A percentile compares a stretch with the other conserved stretches of the same genome.
These are phyloP conservation scores for Pachypanchax playfairii DNA, from an alignment of 2,113 vertebrate genomes.

Conservation along the genomic window DNA sequence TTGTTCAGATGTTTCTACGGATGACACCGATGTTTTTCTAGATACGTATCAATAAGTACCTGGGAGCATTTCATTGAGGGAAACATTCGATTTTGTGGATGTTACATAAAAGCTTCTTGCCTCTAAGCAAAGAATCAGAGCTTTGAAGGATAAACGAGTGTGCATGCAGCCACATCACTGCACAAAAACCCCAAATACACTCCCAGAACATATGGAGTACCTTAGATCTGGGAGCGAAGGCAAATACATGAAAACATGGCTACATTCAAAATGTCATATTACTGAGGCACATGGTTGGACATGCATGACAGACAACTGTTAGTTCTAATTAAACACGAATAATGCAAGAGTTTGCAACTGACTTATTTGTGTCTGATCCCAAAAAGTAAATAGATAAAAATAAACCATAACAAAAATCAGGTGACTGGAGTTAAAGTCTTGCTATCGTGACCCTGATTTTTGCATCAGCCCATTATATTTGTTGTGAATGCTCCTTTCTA, in stretches of 20 bases:
- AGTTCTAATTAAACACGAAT: background rate
- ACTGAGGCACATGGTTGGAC: constrained; percentile 22
- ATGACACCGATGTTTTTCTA: constrained; percentile 28
- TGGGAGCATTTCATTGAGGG: constrained; percentile 20
- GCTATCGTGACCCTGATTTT: constrained; percentile 6
- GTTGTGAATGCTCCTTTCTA: constrained; percentile 1
- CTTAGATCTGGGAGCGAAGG: constrained; percentile 52
- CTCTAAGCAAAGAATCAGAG: constrained; percentile 16
- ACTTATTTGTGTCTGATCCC: constrained; percentile 10
- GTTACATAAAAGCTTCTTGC: constrained; percentile 23
- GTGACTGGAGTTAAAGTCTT: background rate
- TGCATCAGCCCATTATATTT: background rate
- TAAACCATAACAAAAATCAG: no score
- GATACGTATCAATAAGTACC: constrained; percentile 51
- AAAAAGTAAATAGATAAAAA: no score
- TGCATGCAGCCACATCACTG: constrained; percentile 7
- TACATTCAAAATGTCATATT: constrained; percentile 64
- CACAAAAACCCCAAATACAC: constrained; percentile 36
- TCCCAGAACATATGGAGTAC: constrained; percentile 30
- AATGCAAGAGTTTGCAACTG: background rate
- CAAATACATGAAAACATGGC: constrained; percentile 48
- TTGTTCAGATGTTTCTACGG: constrained; percentile 28
- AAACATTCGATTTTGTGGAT: constrained; percentile 41
- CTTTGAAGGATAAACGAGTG: constrained; percentile 16
- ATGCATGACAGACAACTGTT: constrained; percentile 16